A percentile compares a stretch with the other conserved stretches of the same genome.
These are phyloP conservation scores for Thinocorus orbignyianus DNA, from an alignment of 2,113 vertebrate species.

Conservation along the genomic window DNA sequence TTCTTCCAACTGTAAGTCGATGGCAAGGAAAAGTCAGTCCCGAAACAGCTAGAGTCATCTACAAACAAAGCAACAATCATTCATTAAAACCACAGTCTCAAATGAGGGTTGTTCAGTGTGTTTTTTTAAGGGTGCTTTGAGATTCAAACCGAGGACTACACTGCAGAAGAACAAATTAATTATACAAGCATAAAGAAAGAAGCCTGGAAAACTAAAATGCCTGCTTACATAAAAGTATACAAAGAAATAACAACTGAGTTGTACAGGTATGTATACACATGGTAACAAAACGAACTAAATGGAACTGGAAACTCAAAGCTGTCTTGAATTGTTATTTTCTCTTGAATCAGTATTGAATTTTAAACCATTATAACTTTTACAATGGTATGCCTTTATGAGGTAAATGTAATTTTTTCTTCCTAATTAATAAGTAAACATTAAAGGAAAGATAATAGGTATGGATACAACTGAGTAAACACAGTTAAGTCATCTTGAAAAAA, in stretches of 20 bases:
- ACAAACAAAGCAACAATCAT: conserved; percentile 27
- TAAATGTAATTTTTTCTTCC: not conserved
- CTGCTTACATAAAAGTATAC: not conserved
- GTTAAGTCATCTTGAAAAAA: not conserved
- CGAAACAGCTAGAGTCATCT: conserved; percentile 93
- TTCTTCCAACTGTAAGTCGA: conserved; percentile 92
- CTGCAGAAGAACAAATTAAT: not conserved
- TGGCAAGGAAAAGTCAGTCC: conserved; percentile 95
- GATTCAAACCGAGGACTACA: not conserved
- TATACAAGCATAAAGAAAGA: not conserved
- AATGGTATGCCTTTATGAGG: not conserved
- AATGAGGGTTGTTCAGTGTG: not conserved
- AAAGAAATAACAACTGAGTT: not conserved
- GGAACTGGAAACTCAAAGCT: not conserved
- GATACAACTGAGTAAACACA: conserved; percentile 67
- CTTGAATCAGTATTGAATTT: not conserved
- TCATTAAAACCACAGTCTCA: not conserved
- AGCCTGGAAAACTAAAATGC: not conserved
- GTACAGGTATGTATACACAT: not conserved
- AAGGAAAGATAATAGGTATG: conserved; percentile 65
- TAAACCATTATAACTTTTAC: not conserved
- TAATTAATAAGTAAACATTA: conserved; percentile 33
- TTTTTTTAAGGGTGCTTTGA: not conserved
- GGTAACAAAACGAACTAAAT: not conserved
- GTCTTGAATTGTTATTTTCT: not conserved